phyloP scores from a whole-genome alignment of 2,113 vertebrate species.

The Candoia aspera region DNA sequence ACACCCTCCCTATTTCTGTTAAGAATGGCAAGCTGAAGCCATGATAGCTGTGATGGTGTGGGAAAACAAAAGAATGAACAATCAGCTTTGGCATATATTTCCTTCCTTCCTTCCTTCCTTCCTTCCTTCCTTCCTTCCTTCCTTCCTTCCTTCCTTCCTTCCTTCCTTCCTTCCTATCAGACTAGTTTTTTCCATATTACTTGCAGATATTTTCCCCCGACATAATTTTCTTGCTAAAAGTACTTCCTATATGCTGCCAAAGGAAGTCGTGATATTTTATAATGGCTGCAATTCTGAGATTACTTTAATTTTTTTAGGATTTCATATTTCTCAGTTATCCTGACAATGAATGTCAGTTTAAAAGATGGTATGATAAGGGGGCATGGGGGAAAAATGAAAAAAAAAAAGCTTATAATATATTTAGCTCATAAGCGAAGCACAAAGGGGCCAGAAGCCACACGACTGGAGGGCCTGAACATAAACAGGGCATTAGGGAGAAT shows the following conservation, averaged over 20 bases:
- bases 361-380: background rate
- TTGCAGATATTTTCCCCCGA: background rate
- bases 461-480: conserved; percentile 54
- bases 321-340: background rate
- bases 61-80: no score
- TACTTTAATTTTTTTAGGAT: conserved; percentile 12
- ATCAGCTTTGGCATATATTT: no score
- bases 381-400: background rate
- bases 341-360: conserved; percentile 24
- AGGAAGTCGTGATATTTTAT: fast-evolving
- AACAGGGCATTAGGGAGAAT: conserved; percentile 74
- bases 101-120: background rate
- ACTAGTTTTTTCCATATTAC: background rate
- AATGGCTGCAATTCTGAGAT: background rate
- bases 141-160: background rate
- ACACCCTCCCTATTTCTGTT: background rate
- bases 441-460: conserved; percentile 51
- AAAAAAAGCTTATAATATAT: background rate
- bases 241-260: background rate
- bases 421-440: conserved; percentile 39
- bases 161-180: background rate
- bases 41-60: no score
- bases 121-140: background rate
- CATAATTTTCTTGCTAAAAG: background rate
- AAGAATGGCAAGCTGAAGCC: no score